Evolutionary conservation across 2,113 vertebrate species (phyloP).

Genomic region (Aldabrachelys gigantea): DNA sequence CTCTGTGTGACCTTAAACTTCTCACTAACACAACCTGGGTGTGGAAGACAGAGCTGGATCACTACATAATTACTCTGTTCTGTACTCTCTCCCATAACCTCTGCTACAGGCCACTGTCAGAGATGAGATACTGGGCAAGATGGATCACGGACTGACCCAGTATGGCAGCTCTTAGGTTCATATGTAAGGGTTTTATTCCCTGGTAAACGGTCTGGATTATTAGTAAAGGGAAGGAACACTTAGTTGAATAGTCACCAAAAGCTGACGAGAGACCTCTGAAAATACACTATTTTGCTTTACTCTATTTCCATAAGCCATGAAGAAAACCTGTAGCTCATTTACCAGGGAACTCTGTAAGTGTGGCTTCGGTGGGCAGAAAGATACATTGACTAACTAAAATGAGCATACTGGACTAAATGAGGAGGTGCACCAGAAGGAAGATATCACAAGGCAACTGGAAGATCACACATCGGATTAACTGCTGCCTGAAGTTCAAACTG

Average conservation of each 20-base stretch:
- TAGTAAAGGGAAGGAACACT: background rate
- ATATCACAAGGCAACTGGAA: background rate
- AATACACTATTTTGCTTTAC: background rate
- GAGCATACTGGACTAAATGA: background rate
- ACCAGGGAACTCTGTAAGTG: background rate
- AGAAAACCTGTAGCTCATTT: background rate
- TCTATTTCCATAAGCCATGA: background rate
- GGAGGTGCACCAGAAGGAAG: background rate
- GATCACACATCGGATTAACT: background rate
- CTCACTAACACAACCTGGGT: too few species aligned
- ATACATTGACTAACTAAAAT: background rate
- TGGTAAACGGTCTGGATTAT: background rate
- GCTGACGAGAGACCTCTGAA: background rate
- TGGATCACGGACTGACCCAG: background rate
- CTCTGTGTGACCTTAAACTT: too few species aligned
- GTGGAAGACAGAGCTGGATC: too few species aligned
- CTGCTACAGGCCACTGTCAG: background rate
- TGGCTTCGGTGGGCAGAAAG: background rate
- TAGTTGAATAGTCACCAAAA: background rate
- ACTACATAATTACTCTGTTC: background rate
- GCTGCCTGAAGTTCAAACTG: background rate
- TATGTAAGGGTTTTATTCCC: background rate
- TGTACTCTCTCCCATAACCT: background rate
- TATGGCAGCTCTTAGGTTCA: background rate
- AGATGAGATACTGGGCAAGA: background rate